Evolutionary conservation across 2,888 invertebrate species (phyloP), one percentile per base, ranked within the genome.

Genomic region (Eupithecia insigniata): DNA sequence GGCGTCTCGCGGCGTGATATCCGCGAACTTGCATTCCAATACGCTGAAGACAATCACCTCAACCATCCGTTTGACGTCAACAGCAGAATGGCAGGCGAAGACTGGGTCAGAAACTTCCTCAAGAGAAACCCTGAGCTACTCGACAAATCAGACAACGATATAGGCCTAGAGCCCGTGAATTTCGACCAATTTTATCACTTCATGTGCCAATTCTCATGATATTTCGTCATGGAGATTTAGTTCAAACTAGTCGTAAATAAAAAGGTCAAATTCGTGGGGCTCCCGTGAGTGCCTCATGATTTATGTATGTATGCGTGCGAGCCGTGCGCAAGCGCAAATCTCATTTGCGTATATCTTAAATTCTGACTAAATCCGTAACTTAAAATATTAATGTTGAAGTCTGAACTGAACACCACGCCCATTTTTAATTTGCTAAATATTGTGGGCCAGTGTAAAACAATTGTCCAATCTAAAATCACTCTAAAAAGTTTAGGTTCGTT

Each of bases 131-230:
- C 94, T 0, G 94, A 94, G 77, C 84, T 94, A 39, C 81, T 91
- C 43, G 89, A 92, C 69, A 90, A 85, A 78, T 84, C 92, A 8
- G 91, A 91, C 51, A 88, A 86, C 75, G 93, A 93, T 36, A 85
- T 83, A 58, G 91, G 91, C 58, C 79, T 92, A 79, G 93, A 92
- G 77, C 93, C 94, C 73, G 94, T 93, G 64, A 94, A 94, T 84
- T 94, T 94, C 72, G 94, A 94, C 80, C 94, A 94, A 84, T 94
- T 94, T 82, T 94, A 94, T 76, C 94, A 94, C 81, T 94, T 94
- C 76, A 94, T 94, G 94, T 93, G 92, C 82, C 93, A 91, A 83
- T 81, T 90, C 74, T 92, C 93, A 87, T 93, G 92, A 93, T 92
- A 84, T 80, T 80, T 81, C 78, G 82, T 81, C 78, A 75, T 72